A percentile compares a stretch with the other conserved stretches of the same genome.
Conservation (phyloP, 2,888 invertebrate species). For the Steinernema hermaphroditum region DNA sequence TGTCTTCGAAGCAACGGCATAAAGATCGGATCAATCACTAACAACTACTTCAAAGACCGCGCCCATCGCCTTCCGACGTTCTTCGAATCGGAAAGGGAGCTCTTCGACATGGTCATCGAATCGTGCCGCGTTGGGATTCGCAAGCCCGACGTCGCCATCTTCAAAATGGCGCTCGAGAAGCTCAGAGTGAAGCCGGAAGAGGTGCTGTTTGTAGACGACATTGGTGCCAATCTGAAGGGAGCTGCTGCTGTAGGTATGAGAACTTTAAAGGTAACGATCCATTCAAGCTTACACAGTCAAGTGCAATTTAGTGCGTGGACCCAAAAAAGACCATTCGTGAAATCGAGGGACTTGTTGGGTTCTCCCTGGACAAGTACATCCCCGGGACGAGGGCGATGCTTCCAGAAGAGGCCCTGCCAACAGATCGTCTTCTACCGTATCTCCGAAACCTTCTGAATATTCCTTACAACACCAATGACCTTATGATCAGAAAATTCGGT, state of each 20-base stretch:
- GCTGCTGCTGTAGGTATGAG: conserved; percentile 67
- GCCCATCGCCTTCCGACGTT: conserved; percentile 53
- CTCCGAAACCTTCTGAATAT: conserved; percentile 34
- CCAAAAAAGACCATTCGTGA: conserved; percentile 37
- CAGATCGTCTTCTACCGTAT: conserved; percentile 34
- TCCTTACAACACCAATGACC: neutral
- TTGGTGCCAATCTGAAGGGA: conserved; percentile 68
- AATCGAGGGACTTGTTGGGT: conserved; percentile 37
- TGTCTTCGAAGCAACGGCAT: conserved; percentile 55
- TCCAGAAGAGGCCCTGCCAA: conserved; percentile 36
- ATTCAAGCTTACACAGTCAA: neutral
- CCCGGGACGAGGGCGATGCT: conserved; percentile 34
- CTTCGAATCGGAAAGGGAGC: conserved; percentile 34
- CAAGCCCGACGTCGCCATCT: conserved; percentile 68
- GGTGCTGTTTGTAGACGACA: conserved; percentile 68
- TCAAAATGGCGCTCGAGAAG: conserved; percentile 63
- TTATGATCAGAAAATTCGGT: conserved; percentile 48
- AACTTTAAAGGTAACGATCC: conserved; percentile 66
- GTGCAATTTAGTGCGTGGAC: conserved; percentile 36
- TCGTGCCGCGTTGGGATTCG: conserved; percentile 68
- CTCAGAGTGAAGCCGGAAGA: conserved; percentile 59
- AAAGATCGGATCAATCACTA: conserved; percentile 69
- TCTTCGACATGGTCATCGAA: conserved; percentile 67
- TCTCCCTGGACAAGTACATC: conserved; percentile 38
- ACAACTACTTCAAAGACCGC: conserved; percentile 67